Base-by-base conservation (phyloP, 2,888 invertebrate species). In the Gryllus longicercus region DNA sequence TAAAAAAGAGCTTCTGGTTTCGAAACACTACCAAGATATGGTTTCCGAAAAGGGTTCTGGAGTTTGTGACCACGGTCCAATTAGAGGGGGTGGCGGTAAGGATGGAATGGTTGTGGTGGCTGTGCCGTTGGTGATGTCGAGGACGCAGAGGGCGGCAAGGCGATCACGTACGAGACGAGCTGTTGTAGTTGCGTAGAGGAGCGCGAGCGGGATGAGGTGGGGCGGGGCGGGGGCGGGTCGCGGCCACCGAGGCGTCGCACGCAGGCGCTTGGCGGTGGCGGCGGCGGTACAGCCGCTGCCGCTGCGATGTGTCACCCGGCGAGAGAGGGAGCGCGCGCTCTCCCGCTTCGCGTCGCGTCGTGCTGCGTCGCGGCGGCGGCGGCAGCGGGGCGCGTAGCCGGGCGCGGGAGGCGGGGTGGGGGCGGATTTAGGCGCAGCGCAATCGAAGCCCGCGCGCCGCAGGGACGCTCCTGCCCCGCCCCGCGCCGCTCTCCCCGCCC, bases 361-460 rank as follows among this genome's bases (percentile, higher is more conserved):
- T 38, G 38, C 38, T 38, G 38, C 63, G 63, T 63, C n/a, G 63
- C 14, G 63, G n/a, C 14, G 63, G 16, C 63, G 14, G 51, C 12
- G n/a, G 63, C 16, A 10, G 63, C 14, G n/a, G 63, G 63, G n/a
- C 16, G 63, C 63, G 63, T 18, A 2, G 63, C 63, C 3, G 63
- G 63, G 63, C 63, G 63, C 63, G 8, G 63, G 5, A n/a, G 63
- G n/a, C 16, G 63, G 63, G n/a, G n/a, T 18, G 63, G 63, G 63
- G 63, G 63, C n/a, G 63, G 63, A 63, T 63, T 63, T 63, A 63
- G 63, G 63, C 63, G 63, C 63, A 63, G 63, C 14, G 63, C 63
- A 63, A 63, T 63, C 63, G 63, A 63, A 63, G 63, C 63, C 63
- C 38, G 38, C 38, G 38, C 38, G 38, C 38, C 38, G 38, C 38